Conservation (phyloP, 2,113 vertebrate genomes). For the Argyrosomus japonicus region DNA sequence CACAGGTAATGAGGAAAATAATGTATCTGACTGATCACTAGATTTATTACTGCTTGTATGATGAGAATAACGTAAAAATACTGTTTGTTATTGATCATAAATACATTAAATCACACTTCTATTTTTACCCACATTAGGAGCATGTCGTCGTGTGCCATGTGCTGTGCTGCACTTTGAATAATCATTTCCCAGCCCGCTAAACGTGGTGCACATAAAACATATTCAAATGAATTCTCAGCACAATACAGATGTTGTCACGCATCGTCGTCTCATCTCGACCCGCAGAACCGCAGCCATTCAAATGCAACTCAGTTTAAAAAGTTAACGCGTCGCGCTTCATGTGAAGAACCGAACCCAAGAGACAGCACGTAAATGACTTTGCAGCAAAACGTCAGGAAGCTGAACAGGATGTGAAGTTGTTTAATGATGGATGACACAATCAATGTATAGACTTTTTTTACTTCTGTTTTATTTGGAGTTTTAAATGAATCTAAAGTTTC, state of each 20-base stretch:
- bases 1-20: too few relatives aligned
- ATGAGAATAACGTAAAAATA: too few relatives aligned
- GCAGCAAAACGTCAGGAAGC: not conserved
- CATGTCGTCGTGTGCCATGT: not conserved
- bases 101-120: not conserved
- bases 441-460: too few relatives aligned
- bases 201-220: not conserved
- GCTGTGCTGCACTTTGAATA: not conserved
- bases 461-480: not conserved
- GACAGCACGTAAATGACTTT: not conserved
- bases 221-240: slow-evolving; percentile 7
- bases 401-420: not conserved
- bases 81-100: not conserved
- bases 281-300: not conserved
- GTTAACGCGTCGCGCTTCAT: too few relatives aligned
- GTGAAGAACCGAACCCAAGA: not conserved
- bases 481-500: not conserved
- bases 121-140: not conserved
- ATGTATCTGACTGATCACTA: too few relatives aligned
- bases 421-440: not conserved
- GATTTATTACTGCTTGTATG: too few relatives aligned
- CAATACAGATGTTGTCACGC: not conserved
- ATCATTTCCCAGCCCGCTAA: not conserved
- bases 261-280: not conserved
- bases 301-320: not conserved